Conservation (phyloP, 1,140 invertebrate species). For the Hypsibius dujardini region DNA sequence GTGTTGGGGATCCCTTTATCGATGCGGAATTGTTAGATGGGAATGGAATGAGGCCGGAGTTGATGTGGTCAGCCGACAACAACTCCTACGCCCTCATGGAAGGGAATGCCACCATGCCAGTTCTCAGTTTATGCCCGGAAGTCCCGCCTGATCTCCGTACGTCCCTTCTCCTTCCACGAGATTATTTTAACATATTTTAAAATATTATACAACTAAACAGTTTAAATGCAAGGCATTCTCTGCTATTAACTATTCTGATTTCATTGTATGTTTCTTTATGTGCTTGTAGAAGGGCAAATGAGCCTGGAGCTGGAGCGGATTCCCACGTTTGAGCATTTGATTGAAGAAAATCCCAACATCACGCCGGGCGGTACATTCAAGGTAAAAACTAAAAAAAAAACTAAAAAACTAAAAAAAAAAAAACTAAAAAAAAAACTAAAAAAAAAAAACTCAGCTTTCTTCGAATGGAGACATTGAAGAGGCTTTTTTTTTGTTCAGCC, state of each 20-base stretch:
- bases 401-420: too few species aligned
- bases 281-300: conserved; percentile 14
- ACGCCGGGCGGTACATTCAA: conserved; percentile 19
- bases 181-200: too few species aligned
- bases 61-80: too few species aligned
- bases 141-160: conserved; percentile 27
- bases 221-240: not conserved
- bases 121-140: conserved; percentile 21
- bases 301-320: conserved; percentile 17
- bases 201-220: not conserved
- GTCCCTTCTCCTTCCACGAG: conserved; percentile 11
- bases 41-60: too few species aligned
- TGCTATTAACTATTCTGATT: conserved; percentile 15
- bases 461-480: too few species aligned
- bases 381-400: too few species aligned
- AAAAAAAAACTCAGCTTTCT: too few species aligned
- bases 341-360: not conserved
- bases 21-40: too few species aligned
- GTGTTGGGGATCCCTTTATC: too few species aligned
- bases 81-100: too few species aligned
- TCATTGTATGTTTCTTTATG: not conserved
- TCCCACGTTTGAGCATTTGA: conserved; percentile 2
- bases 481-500: conserved; percentile 11
- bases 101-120: too few species aligned
- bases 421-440: too few species aligned